Evolutionary conservation across 2,113 vertebrate genomes (phyloP).

Genomic region (Nyctibius bracteatus): DNA sequence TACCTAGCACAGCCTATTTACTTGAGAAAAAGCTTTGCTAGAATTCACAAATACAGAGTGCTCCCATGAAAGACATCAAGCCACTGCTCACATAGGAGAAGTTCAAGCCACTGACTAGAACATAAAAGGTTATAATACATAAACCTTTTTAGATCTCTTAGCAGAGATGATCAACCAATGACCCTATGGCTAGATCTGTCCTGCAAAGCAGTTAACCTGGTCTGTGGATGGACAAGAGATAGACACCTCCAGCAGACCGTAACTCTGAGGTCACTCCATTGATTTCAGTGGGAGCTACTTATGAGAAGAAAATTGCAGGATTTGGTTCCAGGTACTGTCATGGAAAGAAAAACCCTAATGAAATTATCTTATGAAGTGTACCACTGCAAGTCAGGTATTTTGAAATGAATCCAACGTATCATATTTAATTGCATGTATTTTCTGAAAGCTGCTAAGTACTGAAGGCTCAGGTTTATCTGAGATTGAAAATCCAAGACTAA

Average conservation of each 20-base stretch:
- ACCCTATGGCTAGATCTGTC: not conserved
- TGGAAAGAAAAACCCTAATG: not conserved
- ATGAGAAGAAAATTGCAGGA: not conserved
- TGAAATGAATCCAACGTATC: not conserved
- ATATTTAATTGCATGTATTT: not conserved
- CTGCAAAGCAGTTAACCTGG: not conserved
- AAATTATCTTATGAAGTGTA: conserved; percentile 6
- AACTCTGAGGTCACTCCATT: not conserved
- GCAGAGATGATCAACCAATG: not conserved
- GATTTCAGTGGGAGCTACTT: not conserved
- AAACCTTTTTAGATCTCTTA: not conserved
- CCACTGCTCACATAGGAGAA: not conserved
- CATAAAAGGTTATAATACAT: not conserved
- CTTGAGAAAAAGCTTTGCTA: not conserved
- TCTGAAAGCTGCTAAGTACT: not conserved
- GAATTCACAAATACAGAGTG: not conserved
- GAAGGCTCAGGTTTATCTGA: not conserved
- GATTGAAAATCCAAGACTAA: conserved; percentile 30
- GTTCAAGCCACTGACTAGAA: not conserved
- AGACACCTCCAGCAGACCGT: not conserved
- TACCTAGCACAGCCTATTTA: not conserved
- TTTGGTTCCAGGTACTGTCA: not conserved
- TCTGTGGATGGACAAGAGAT: not conserved
- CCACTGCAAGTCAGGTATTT: not conserved
- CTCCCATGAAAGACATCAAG: not conserved